Conservation (phyloP, 2,113 vertebrate species). For the Cricetomys ansorgei region DNA sequence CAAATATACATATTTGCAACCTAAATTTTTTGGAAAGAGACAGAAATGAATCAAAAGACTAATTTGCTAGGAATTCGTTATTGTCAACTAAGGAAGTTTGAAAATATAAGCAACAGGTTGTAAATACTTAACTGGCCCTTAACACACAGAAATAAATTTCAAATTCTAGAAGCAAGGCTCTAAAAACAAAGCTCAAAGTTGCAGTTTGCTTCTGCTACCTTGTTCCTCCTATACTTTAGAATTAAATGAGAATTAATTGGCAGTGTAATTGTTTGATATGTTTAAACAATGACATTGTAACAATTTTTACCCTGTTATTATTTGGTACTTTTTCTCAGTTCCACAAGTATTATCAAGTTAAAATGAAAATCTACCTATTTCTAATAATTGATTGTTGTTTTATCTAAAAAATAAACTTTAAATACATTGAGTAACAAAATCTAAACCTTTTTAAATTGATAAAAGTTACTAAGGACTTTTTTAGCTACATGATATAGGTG, state of each 20-base stretch:
- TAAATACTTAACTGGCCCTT: neutral
- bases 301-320: neutral
- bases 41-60: neutral
- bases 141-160: neutral
- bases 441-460: neutral
- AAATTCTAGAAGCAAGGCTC: neutral
- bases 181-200: neutral
- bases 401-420: neutral
- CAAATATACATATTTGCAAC: neutral
- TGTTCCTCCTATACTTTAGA: neutral
- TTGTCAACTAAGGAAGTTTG: neutral
- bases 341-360: neutral
- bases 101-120: neutral
- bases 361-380: neutral
- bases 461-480: neutral
- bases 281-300: slow-evolving; percentile 9
- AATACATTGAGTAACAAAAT: neutral
- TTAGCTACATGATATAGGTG: neutral
- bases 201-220: neutral
- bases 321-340: neutral
- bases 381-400: neutral
- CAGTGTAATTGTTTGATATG: neutral
- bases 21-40: too few relatives aligned
- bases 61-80: neutral
- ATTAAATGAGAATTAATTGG: neutral